These are phyloP conservation scores for Lithophane semibrunnea DNA, from an alignment of 2,888 invertebrate species.

Conservation along the genomic window DNA sequence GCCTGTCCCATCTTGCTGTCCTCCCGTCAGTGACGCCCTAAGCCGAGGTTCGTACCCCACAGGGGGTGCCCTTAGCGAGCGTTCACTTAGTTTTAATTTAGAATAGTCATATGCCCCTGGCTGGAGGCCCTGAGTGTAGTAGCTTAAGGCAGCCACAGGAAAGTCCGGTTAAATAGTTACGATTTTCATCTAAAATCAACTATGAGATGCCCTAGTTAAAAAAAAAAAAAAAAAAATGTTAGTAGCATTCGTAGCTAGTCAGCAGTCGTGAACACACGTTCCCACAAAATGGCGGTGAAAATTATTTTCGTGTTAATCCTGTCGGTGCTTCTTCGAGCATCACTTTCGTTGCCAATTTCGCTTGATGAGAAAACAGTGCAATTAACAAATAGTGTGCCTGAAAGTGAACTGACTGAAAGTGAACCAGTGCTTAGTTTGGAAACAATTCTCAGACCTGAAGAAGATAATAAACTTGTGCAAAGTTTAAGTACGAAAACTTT, in stretches of 20 bases:
- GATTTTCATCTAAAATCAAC: no score
- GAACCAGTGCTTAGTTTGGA: not conserved
- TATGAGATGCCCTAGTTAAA: no score
- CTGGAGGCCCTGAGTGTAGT: no score
- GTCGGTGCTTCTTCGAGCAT: not conserved
- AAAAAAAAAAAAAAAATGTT: no score
- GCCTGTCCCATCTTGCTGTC: no score
- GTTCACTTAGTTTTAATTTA: no score
- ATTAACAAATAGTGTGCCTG: conserved; percentile 3
- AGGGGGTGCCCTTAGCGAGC: no score
- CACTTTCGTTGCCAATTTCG: conserved; percentile 18
- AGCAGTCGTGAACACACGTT: not conserved
- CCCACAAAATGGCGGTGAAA: conserved; percentile 2
- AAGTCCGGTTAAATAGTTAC: no score
- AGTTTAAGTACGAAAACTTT: conserved; percentile 1
- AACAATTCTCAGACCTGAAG: not conserved
- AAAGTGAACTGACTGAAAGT: not conserved
- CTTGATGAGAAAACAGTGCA: not conserved
- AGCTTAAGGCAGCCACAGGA: no score
- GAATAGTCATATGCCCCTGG: no score
- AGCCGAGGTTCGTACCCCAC: no score
- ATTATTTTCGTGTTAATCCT: not conserved
- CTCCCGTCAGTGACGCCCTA: no score
- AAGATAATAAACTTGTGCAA: conserved; percentile 1
- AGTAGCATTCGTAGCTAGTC: not conserved